Percentiles rank a stretch among this genome's conserved stretches.
phyloP scores from a whole-genome alignment of 1,140 invertebrate genomes.

The Saccostrea echinata region DNA sequence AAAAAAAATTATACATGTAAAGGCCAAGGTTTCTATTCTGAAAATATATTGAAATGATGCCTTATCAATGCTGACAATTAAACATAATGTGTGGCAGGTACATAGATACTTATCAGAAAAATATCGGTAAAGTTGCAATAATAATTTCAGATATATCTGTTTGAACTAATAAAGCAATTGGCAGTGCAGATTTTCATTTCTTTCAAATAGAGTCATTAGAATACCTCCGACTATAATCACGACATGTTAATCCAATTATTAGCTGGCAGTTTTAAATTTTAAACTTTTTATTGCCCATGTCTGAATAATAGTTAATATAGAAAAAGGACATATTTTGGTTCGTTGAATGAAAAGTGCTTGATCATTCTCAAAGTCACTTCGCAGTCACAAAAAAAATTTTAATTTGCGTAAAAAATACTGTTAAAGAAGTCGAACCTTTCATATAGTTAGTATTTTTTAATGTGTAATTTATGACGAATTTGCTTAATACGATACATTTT shows the following conservation, averaged over 20 bases:
- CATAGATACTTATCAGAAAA: no score
- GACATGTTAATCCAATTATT: conserved; percentile 33
- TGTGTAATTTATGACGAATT: conserved; percentile 19
- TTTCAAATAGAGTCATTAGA: conserved; percentile 9
- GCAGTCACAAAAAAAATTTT: background rate
- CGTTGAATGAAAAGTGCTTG: conserved; percentile 23
- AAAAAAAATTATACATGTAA: no score
- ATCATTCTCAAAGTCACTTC: conserved; percentile 19
- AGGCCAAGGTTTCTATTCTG: no score
- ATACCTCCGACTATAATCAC: background rate
- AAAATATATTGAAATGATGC: no score
- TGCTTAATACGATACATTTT: conserved; percentile 27
- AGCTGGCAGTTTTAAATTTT: background rate
- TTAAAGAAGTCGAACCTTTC: conserved; percentile 2
- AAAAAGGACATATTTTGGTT: background rate
- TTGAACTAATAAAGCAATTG: background rate
- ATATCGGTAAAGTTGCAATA: no score
- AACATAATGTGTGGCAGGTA: no score
- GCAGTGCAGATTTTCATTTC: background rate
- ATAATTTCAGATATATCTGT: background rate
- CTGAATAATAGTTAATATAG: background rate
- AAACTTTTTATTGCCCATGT: background rate
- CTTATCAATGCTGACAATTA: no score
- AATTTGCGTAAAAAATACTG: conserved; percentile 26
- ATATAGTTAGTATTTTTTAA: conserved; percentile 5